Evolutionary conservation across 2,113 vertebrate genomes (phyloP).

Genomic region (Gnathonemus longibarbis): DNA sequence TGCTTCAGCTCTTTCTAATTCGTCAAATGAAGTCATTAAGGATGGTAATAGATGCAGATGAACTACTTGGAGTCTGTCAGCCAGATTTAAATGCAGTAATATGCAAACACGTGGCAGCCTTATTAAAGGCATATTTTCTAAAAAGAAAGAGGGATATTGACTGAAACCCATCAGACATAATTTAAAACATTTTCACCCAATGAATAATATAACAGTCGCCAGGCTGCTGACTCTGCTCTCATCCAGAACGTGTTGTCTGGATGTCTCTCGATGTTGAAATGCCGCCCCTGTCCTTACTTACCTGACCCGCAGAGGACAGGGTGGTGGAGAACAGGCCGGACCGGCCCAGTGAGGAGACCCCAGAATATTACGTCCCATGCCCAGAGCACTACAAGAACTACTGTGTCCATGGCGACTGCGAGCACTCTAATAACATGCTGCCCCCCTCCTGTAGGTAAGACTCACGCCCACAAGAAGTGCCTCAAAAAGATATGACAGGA

Average conservation of each 20-base stretch:
- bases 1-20: background rate
- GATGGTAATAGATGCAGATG: background rate
- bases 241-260: background rate
- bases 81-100: background rate
- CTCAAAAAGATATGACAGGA: background rate
- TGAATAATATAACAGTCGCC: background rate
- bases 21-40: background rate
- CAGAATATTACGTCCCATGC: conserved; percentile 84
- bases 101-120: background rate
- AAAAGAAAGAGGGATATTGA: background rate
- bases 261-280: background rate
- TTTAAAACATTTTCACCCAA: background rate
- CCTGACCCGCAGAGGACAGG: conserved; percentile 64
- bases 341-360: conserved; percentile 75
- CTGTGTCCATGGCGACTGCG: conserved; percentile 94
- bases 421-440: conserved; percentile 79
- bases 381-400: conserved; percentile 90
- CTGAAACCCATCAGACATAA: background rate
- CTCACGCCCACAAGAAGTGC: background rate
- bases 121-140: background rate
- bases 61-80: background rate
- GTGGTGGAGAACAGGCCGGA: conserved; percentile 68
- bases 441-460: conserved; percentile 91
- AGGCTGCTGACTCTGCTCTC: background rate
- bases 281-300: background rate